Evolutionary conservation across 2,113 vertebrate genomes (phyloP).

Genomic region (Eptatretus burgeri): DNA sequence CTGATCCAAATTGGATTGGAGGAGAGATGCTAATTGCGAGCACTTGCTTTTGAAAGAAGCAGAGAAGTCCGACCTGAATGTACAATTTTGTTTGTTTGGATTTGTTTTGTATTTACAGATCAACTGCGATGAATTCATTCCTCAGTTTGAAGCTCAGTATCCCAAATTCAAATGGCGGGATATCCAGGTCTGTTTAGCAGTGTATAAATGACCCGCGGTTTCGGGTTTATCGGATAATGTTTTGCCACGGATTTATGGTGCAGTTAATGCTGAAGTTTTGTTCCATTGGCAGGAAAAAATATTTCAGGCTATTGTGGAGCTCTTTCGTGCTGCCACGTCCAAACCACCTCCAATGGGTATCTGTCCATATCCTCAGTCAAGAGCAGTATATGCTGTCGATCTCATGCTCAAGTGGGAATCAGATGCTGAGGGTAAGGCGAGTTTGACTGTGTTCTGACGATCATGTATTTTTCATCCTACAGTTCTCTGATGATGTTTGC

Average conservation of each 20-base stretch:
- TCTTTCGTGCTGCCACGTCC: constrained; percentile 38
- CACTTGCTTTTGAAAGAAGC: no score
- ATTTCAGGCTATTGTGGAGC: constrained; percentile 35
- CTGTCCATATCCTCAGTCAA: constrained; percentile 38
- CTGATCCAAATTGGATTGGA: background rate
- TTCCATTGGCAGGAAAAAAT: constrained; percentile 22
- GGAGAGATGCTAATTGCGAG: constrained; percentile 7
- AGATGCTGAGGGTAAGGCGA: constrained; percentile 24
- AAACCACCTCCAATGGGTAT: constrained; percentile 46
- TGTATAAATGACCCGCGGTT: no score
- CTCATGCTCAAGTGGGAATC: constrained; percentile 72
- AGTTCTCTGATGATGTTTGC: no score
- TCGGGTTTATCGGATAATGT: no score
- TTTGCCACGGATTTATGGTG: no score
- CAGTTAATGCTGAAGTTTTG: background rate
- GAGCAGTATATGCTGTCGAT: constrained; percentile 61
- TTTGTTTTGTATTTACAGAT: constrained; percentile 20
- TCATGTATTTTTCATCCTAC: background rate
- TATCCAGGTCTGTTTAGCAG: constrained; percentile 27
- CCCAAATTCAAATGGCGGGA: constrained; percentile 38
- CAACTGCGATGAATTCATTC: constrained; percentile 54
- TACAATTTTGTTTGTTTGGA: background rate
- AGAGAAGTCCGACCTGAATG: no score
- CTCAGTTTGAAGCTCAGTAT: constrained; percentile 56
- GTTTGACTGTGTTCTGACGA: no score